Conservation (phyloP, 2,888 invertebrate genomes). For the Agapostemon virescens region DNA sequence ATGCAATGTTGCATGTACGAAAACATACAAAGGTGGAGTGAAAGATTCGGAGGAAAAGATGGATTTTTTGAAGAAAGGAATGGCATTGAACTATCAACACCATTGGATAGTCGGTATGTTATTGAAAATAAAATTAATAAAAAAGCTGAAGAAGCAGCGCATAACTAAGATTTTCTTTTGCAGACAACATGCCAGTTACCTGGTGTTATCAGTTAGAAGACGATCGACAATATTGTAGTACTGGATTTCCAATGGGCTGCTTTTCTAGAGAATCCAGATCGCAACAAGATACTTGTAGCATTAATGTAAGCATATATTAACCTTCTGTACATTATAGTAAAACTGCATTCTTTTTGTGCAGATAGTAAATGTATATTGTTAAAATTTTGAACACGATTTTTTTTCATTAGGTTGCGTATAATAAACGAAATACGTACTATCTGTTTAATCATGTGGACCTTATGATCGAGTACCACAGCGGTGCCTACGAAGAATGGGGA, state of each 20-base stretch:
- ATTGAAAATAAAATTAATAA: background rate
- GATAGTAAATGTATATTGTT: background rate
- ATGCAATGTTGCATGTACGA: slow-evolving; percentile 85
- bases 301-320: slow-evolving; percentile 66
- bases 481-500: slow-evolving; percentile 93
- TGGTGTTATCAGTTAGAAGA: slow-evolving; percentile 93
- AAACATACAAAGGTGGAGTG: slow-evolving; percentile 86
- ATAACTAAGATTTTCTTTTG: slow-evolving; percentile 69
- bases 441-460: slow-evolving; percentile 98
- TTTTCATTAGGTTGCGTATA: slow-evolving; percentile 81
- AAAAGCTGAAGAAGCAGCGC: background rate
- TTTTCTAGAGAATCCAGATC: slow-evolving; percentile 84
- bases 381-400: slow-evolving; percentile 13
- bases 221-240: slow-evolving; percentile 91
- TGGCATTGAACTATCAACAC: slow-evolving; percentile 97
- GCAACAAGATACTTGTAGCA: slow-evolving; percentile 72
- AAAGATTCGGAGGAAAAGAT: slow-evolving; percentile 86
- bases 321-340: background rate
- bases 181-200: slow-evolving; percentile 99
- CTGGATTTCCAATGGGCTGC: slow-evolving; percentile 99
- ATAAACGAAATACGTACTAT: slow-evolving; percentile 89
- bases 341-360: background rate
- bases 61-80: slow-evolving; percentile 93
- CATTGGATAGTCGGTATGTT: slow-evolving; percentile 93
- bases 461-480: slow-evolving; percentile 95